phyloP scores from a whole-genome alignment of 2,113 vertebrate genomes.

The Pteropus alecto region DNA sequence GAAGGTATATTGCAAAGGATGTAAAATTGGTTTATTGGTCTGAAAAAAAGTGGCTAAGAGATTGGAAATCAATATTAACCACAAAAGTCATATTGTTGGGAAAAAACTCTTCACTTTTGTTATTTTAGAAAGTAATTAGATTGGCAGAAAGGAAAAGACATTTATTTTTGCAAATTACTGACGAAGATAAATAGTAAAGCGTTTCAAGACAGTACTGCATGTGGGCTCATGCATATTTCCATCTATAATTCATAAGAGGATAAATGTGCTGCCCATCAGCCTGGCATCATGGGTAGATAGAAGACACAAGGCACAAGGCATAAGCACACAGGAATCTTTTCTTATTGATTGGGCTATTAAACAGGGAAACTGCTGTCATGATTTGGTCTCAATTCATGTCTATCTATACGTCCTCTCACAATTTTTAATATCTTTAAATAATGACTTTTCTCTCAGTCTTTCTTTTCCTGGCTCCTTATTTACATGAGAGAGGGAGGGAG shows the following conservation, averaged over 20 bases:
- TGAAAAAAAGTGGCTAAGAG: slow-evolving; percentile 15
- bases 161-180: neutral
- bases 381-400: neutral
- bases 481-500: neutral
- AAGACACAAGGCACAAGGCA: fast-evolving
- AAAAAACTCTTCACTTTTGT: neutral
- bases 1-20: neutral
- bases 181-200: neutral
- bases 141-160: neutral
- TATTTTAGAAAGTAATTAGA: neutral
- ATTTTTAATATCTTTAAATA: neutral
- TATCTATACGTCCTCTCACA: neutral
- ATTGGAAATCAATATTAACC: neutral
- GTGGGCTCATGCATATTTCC: neutral
- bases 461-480: neutral
- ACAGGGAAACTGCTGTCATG: neutral
- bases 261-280: too few species aligned
- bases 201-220: neutral
- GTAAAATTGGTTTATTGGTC: neutral
- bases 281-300: neutral
- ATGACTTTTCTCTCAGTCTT: neutral
- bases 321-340: neutral
- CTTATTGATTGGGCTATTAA: neutral
- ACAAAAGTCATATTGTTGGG: neutral
- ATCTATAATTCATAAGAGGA: neutral